phyloP scores from a whole-genome alignment of 2,113 vertebrate species.

The Erinaceus europaeus region DNA sequence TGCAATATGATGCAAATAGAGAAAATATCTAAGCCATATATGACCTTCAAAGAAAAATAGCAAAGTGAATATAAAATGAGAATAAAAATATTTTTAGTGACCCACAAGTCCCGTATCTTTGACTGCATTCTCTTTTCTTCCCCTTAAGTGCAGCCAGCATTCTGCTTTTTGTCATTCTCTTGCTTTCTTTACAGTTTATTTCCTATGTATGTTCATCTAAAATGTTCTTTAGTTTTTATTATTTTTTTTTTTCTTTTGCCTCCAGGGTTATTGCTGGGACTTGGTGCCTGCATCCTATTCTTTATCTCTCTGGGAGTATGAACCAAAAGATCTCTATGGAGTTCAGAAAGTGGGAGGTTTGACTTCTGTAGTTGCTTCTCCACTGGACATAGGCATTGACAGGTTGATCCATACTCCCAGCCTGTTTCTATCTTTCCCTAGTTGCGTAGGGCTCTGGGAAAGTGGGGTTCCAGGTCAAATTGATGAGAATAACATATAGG shows the following conservation, averaged over 20 bases:
- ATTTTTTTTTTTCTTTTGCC: not conserved
- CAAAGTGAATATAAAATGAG: not conserved
- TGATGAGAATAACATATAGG: too few relatives aligned
- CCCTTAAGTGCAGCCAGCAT: not conserved
- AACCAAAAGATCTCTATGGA: too few relatives aligned
- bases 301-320: too few relatives aligned
- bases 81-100: not conserved
- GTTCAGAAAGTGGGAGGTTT: too few relatives aligned
- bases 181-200: not conserved
- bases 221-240: slow-evolving; percentile 3
- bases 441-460: too few relatives aligned
- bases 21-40: not conserved
- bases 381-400: too few relatives aligned
- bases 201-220: not conserved
- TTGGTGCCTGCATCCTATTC: not conserved
- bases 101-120: accelerated
- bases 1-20: not conserved
- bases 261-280: not conserved
- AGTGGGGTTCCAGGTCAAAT: too few relatives aligned
- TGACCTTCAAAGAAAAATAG: not conserved
- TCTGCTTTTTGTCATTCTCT: not conserved
- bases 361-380: too few relatives aligned
- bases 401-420: too few relatives aligned
- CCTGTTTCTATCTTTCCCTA: too few relatives aligned
- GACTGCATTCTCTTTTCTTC: not conserved